These are phyloP conservation scores for Falcunculus frontatus DNA, from an alignment of 2,113 vertebrate species.

Conservation along the genomic window DNA sequence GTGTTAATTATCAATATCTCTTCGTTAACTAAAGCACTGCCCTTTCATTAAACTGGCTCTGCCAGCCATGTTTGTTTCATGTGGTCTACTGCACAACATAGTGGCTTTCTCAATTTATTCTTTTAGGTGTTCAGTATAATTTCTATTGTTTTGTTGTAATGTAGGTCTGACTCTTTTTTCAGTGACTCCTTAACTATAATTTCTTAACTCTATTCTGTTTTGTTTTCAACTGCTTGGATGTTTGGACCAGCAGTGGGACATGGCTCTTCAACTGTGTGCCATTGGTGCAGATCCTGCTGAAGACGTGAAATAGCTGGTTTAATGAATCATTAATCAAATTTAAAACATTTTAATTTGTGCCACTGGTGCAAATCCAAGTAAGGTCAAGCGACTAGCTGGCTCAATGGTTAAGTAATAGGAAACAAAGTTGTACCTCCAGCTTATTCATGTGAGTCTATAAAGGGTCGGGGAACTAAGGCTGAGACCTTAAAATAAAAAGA, in stretches of 20 bases:
- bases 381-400: slow-evolving; percentile 11
- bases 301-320: not conserved
- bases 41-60: not conserved
- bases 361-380: slow-evolving; percentile 22
- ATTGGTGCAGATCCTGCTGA: slow-evolving; percentile 2
- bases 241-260: not conserved
- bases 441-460: not conserved
- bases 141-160: not conserved
- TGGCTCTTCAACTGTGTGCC: not conserved
- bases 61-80: not conserved
- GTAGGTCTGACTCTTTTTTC: not conserved
- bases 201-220: not conserved
- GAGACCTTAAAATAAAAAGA: not conserved
- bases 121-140: not conserved
- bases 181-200: not conserved
- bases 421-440: not conserved
- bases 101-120: not conserved
- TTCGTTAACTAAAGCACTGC: not conserved
- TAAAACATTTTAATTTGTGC: slow-evolving; percentile 30
- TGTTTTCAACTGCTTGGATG: not conserved
- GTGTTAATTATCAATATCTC: not conserved
- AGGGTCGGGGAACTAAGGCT: not conserved
- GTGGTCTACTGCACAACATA: not conserved
- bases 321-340: slow-evolving; percentile 36
- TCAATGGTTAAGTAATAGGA: slow-evolving; percentile 12